Base-by-base conservation (phyloP, 1,140 invertebrate species). In the Nebria ingens region DNA sequence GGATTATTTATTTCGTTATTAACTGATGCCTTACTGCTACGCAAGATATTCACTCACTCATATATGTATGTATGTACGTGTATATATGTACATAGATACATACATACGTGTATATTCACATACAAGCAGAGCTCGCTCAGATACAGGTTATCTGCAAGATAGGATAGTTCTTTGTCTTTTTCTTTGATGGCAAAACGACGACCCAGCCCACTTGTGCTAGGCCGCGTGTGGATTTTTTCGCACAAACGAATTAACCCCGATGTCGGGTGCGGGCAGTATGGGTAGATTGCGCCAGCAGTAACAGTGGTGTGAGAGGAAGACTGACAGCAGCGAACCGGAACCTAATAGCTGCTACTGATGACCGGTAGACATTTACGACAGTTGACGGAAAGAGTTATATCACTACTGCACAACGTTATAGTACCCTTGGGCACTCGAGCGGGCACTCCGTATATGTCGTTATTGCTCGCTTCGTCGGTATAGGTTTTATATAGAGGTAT, bases 351-450 rank as follows among this genome's bases (percentile, higher is more conserved):
- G 40, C 40, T 45, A 45, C 40, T 45, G 40, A 45, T 45, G 40
- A 45, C 40, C 40, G 40, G 40, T 45, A 45, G 40, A 45, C 40
- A 45, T 45, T 45, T 45, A 45, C 40, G 40, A 45, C 40, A 45
- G 40, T 45, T 45, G 40, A 45, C 40, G 40, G 40, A 45, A 45
- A 45, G 40, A 11, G 40, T 45, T n/a, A 45, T 45, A 45, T 45
- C 40, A 45, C 40, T 45, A 45, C 9, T 45, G 40, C 40, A 45
- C 40, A 45, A 45, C 40, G 15, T 45, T 45, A 45, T 45, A 45
- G 40, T 45, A 45, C 40, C 40, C 40, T 45, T 45, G 40, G 40
- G 40, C 15, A 11, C 40, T 45, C 15, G 17, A 17, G 6, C 40
- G 40, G 25, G 25, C 25, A 17, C 4, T 9, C 40, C 15, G 40